These are phyloP conservation scores for Pollicipes pollicipes DNA, from an alignment of 1,140 invertebrate species.

Conservation along the genomic window DNA sequence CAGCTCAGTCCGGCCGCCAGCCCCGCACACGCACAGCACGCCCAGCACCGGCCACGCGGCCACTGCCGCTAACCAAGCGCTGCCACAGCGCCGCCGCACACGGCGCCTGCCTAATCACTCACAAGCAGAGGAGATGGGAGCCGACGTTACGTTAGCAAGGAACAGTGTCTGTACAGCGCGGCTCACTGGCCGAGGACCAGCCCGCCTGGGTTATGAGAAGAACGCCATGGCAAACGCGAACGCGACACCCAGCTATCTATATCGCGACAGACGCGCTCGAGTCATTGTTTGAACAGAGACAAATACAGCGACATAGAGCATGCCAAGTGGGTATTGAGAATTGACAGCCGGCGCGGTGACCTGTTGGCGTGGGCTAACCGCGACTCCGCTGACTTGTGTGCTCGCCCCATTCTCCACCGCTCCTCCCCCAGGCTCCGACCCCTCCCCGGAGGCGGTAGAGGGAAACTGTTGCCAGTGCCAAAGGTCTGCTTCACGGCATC, in stretches of 20 bases:
- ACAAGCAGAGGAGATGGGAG: too few species aligned
- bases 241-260: neutral
- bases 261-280: neutral
- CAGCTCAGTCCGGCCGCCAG: constrained; percentile 8
- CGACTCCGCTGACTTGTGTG: too few species aligned
- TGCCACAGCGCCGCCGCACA: too few species aligned
- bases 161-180: neutral
- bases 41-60: too few species aligned
- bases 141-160: too few species aligned
- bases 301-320: neutral
- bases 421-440: neutral
- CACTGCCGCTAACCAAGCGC: too few species aligned
- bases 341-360: too few species aligned
- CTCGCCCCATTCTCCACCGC: too few species aligned
- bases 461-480: neutral
- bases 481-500: neutral
- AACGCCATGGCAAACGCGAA: neutral
- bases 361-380: too few species aligned
- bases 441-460: too few species aligned
- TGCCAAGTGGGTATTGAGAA: neutral
- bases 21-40: neutral
- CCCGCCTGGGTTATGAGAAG: neutral
- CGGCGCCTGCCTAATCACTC: too few species aligned
- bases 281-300: neutral
- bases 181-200: neutral